A percentile compares a stretch with the other conserved stretches of the same genome.
phyloP scores from a whole-genome alignment of 1,140 invertebrate genomes.

The Drosophila ironensis region DNA sequence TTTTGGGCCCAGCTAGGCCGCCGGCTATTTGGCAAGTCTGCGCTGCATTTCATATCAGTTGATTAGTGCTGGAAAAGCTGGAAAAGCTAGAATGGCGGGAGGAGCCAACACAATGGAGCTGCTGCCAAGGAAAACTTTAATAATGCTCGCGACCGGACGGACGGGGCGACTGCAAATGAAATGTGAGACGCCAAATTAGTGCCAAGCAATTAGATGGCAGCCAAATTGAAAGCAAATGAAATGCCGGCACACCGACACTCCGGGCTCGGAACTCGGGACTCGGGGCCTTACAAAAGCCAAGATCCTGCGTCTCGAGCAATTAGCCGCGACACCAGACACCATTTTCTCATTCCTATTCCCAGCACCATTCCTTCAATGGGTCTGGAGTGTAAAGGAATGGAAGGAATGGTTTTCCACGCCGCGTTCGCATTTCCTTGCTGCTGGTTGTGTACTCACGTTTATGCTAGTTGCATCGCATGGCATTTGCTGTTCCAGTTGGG shows the following conservation, averaged over 20 bases:
- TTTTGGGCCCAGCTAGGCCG: neutral
- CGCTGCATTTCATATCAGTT: conserved; percentile 64
- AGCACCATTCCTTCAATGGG: neutral
- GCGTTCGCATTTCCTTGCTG: neutral
- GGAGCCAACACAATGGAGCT: conserved; percentile 19
- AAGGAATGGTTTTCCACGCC: neutral
- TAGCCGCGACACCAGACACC: conserved; percentile 50
- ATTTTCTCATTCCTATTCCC: neutral
- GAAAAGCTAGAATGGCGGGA: neutral
- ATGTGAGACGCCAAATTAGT: conserved; percentile 51
- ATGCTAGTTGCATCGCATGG: conserved; percentile 74
- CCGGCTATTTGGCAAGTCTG: conserved; percentile 43
- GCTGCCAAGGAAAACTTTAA: conserved; percentile 53
- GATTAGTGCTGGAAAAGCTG: conserved; percentile 31
- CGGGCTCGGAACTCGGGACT: neutral
- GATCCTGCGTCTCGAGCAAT: conserved; percentile 52
- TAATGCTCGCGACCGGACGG: conserved; percentile 22
- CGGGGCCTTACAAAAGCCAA: conserved; percentile 2
- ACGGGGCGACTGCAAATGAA: conserved; percentile 11
- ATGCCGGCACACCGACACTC: conserved; percentile 24
- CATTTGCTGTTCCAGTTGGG: conserved; percentile 78
- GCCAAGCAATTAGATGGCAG: conserved; percentile 46
- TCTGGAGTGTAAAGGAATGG: no score
- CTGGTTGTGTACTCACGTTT: conserved; percentile 63
- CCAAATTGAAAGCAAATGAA: conserved; percentile 77